phyloP scores from a whole-genome alignment of 2,797 vertebrate species.

The Thunnus albacares region DNA sequence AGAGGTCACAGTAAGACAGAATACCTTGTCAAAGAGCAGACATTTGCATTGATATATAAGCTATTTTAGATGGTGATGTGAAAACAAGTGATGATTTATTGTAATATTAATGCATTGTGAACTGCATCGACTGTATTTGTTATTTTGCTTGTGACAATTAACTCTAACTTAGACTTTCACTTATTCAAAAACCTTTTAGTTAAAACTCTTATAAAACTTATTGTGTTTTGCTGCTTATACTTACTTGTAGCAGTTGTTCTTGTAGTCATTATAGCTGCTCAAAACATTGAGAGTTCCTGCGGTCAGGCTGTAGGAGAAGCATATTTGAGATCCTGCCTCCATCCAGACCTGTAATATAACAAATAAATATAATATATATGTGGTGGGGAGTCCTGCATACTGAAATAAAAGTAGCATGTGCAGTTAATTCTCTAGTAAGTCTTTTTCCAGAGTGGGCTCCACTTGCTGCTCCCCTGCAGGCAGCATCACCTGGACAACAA shows the following conservation, averaged over 20 bases:
- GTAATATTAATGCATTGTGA: too few species aligned
- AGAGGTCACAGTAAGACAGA: not conserved
- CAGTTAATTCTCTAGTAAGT: too few species aligned
- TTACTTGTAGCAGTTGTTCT: constrained; percentile 75
- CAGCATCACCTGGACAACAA: too few species aligned
- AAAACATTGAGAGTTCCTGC: constrained; percentile 45
- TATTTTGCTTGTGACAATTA: not conserved
- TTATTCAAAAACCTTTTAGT: too few species aligned
- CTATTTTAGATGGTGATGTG: not conserved
- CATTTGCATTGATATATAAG: not conserved
- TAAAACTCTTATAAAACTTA: too few species aligned
- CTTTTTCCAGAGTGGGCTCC: not conserved
- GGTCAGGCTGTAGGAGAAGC: constrained; percentile 67
- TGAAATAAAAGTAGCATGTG: too few species aligned
- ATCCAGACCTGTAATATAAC: constrained; percentile 61
- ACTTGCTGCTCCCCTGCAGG: too few species aligned
- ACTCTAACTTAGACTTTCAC: too few species aligned
- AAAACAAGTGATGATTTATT: too few species aligned
- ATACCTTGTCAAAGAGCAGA: not conserved
- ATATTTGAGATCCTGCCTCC: constrained; percentile 71
- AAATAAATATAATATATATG: not conserved
- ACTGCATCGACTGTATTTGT: not conserved
- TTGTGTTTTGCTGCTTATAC: not conserved
- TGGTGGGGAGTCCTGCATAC: not conserved
- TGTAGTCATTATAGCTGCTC: constrained; percentile 67